Evolutionary conservation across 2,888 invertebrate species (phyloP), one percentile per base, ranked within the genome.

Genomic region (Eueremaeus valkanovi): DNA sequence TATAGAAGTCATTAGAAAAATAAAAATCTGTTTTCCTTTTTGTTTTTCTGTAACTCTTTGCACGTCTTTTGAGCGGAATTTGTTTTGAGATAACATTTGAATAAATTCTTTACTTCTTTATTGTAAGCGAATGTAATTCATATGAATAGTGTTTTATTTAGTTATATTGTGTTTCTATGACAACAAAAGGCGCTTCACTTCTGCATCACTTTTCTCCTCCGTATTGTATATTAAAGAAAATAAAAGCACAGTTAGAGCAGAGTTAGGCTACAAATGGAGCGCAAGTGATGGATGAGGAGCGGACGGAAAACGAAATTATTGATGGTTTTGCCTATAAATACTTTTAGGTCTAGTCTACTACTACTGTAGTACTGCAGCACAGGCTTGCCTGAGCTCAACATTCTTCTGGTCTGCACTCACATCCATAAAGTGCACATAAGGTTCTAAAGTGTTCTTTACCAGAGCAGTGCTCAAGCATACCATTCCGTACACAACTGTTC

Each of bases 241-340:
- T n/a, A 36, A 66, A 66, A 58, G 49, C 49, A 49, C 49, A n/a
- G 16, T 49, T 49, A 49, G 49, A 58, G 36, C n/a, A 66, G 66
- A 66, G 66, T 66, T 66, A 6, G 66, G 66, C 33, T 36, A 66
- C 66, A 66, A 66, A 66, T 66, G 66, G 66, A 66, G 66, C 66
- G 66, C 66, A 66, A 66, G 66, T 66, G 66, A 66, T 66, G 66
- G 66, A 66, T 66, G 66, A 66, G 61, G 61, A 61, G 61, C 61
- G 61, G 61, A 61, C 61, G 61, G 61, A 61, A 61, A 61, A 31
- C 31, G 16, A 61, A 61, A 61, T 61, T 61, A 61, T 61, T 61
- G 61, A 61, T 61, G 61, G 61, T 61, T 61, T 61, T 61, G 29
- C 29, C n/a, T 24, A 61, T 61, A 61, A 61, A 61, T 61, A 61